Evolutionary conservation across 2,113 vertebrate species (phyloP).

Genomic region (Oreocharis arfaki): DNA sequence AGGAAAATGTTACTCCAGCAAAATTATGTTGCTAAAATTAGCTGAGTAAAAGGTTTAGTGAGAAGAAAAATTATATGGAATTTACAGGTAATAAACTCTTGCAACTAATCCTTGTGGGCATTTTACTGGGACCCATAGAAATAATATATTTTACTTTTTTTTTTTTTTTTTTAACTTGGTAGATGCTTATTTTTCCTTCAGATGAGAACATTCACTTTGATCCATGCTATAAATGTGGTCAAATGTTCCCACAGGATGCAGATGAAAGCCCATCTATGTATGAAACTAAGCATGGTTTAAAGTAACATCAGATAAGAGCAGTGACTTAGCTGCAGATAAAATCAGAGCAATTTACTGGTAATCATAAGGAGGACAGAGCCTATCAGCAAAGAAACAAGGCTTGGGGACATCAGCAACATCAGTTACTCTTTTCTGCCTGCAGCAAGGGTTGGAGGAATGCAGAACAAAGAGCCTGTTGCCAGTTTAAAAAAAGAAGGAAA

Average conservation of each 20-base stretch:
- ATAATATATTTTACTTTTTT: background rate
- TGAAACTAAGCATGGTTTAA: background rate
- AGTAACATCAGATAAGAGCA: background rate
- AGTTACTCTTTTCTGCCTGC: background rate
- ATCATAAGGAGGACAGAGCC: background rate
- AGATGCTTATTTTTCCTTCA: background rate
- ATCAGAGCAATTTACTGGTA: slow-evolving; percentile 23
- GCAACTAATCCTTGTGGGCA: background rate
- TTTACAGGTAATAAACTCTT: background rate
- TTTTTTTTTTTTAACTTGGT: background rate
- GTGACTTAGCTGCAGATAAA: background rate
- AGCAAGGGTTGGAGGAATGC: background rate
- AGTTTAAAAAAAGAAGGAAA: background rate
- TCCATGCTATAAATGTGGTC: background rate
- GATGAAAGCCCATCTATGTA: background rate
- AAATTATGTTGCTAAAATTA: background rate
- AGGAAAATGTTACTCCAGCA: background rate
- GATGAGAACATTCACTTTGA: background rate
- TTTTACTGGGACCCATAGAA: background rate
- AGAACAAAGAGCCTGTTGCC: background rate
- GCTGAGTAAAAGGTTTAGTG: background rate
- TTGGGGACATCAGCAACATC: background rate
- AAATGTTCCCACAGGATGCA: background rate
- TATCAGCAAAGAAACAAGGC: background rate
- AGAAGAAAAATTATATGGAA: background rate